Percentiles rank a stretch among this genome's conserved stretches.
These are phyloP conservation scores for Parotia lawesii DNA, from an alignment of 2,113 vertebrate species.

Conservation along the genomic window DNA sequence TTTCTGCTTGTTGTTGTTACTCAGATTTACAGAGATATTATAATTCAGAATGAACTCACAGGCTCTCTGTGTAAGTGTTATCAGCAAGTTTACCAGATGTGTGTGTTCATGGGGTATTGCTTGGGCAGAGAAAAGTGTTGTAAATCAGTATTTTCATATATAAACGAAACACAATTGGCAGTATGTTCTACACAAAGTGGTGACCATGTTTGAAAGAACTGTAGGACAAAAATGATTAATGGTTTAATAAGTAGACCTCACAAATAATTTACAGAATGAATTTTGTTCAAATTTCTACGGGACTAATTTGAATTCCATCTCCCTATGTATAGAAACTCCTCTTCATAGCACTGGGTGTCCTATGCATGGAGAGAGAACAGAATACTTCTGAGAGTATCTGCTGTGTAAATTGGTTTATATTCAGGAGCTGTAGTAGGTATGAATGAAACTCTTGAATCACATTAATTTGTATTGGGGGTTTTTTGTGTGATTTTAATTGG, in stretches of 20 bases:
- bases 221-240: neutral
- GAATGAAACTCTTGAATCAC: neutral
- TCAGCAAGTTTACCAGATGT: neutral
- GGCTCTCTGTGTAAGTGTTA: neutral
- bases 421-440: neutral
- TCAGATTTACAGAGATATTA: neutral
- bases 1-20: slow-evolving; percentile 15
- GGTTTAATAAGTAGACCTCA: neutral
- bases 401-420: neutral
- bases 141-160: neutral
- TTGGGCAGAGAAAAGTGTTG: neutral
- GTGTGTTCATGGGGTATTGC: neutral
- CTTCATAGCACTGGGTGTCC: neutral
- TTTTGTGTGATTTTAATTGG: neutral
- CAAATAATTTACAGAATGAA: neutral
- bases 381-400: neutral
- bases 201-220: neutral
- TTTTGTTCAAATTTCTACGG: neutral
- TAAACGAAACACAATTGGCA: neutral
- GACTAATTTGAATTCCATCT: neutral
- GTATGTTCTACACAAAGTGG: neutral
- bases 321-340: neutral
- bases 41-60: neutral
- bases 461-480: accelerated
- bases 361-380: neutral